phyloP scores from a whole-genome alignment of 2,113 vertebrate species.

The Oplegnathus fasciatus region DNA sequence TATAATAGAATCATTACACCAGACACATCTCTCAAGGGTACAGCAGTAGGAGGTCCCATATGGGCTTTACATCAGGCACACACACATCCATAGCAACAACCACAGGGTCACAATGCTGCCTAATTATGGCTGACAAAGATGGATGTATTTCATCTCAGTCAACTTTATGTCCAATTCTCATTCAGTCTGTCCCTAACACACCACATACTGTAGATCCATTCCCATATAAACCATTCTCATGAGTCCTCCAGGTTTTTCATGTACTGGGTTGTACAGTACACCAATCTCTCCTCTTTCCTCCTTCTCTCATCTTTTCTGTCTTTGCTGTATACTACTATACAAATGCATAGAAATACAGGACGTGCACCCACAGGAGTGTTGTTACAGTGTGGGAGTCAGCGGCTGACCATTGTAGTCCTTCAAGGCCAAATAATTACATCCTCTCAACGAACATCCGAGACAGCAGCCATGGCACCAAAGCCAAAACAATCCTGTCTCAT shows the following conservation, averaged over 20 bases:
- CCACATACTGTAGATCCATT: constrained; percentile 36
- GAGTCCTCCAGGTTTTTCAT: constrained; percentile 49
- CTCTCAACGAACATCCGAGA: constrained; percentile 65
- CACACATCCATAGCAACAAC: constrained; percentile 60
- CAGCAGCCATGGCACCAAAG: constrained; percentile 64
- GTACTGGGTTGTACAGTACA: constrained; percentile 11
- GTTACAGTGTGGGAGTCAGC: constrained; percentile 17
- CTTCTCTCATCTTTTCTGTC: constrained; percentile 32
- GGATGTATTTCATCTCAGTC: constrained; percentile 77
- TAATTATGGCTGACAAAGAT: constrained; percentile 78
- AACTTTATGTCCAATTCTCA: constrained; percentile 70
- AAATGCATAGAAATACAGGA: neutral
- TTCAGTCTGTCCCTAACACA: constrained; percentile 50
- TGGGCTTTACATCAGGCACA: constrained; percentile 71
- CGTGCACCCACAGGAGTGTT: constrained; percentile 7
- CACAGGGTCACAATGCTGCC: constrained; percentile 64
- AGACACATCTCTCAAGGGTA: constrained; percentile 79
- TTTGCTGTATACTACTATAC: neutral
- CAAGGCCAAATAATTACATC: constrained; percentile 74
- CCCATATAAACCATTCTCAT: constrained; percentile 28
- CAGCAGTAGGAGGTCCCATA: constrained; percentile 77
- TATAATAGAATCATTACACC: constrained; percentile 75
- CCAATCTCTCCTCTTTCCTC: constrained; percentile 16
- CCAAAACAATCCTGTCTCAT: constrained; percentile 72
- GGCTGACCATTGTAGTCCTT: constrained; percentile 57